Percentiles rank a stretch among this genome's conserved stretches.
Conservation (phyloP, 1,140 invertebrate genomes). For the Andricus grossulariae region DNA sequence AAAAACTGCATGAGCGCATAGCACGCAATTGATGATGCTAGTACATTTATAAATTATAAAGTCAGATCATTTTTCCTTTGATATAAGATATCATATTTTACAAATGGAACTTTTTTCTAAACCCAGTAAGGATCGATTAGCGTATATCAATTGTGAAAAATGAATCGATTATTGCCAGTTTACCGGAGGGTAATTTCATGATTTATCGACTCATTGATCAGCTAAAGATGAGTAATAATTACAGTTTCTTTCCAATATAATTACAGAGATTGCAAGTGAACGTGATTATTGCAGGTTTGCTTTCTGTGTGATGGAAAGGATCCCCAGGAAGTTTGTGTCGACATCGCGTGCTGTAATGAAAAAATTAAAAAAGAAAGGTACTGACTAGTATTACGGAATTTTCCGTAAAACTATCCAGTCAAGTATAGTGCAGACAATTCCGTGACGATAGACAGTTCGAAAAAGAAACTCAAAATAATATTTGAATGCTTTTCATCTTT, state of each 20-base stretch:
- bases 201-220: conserved; percentile 15
- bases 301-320: not conserved
- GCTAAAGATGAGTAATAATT: conserved; percentile 15
- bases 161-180: conserved; percentile 8
- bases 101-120: too few species aligned
- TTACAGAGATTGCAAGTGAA: conserved; percentile 4
- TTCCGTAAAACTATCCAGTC: too few species aligned
- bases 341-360: not conserved
- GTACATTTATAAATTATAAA: too few species aligned
- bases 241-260: conserved; percentile 22
- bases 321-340: not conserved
- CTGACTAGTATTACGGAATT: too few species aligned
- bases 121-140: not conserved
- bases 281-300: not conserved
- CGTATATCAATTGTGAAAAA: not conserved
- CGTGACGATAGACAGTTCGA: too few species aligned
- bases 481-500: too few species aligned
- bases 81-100: too few species aligned
- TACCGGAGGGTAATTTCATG: conserved; percentile 8
- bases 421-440: too few species aligned
- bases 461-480: too few species aligned
- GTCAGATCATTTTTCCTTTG: too few species aligned
- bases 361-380: not conserved
- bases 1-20: too few species aligned
- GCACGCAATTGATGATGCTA: too few species aligned